These are phyloP conservation scores for Odontocolon sp. DNA, from an alignment of 2,888 invertebrate genomes.

Conservation along the genomic window DNA sequence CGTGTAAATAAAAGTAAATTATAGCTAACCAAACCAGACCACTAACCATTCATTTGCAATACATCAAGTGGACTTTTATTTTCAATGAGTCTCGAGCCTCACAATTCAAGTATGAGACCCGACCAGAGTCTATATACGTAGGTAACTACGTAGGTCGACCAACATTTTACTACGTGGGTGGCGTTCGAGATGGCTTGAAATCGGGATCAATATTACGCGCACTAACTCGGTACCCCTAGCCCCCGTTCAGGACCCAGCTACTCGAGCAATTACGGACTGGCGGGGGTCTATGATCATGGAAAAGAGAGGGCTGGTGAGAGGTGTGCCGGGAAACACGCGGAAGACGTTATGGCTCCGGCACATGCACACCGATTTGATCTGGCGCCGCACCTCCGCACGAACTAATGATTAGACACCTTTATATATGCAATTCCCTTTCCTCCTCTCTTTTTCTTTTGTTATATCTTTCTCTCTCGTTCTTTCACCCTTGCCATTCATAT, in stretches of 20 bases:
- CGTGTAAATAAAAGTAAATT: no score
- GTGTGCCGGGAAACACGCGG: conserved; percentile 69
- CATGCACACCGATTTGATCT: conserved; percentile 77
- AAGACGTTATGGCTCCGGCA: conserved; percentile 74
- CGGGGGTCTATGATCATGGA: conserved; percentile 65
- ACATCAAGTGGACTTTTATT: not conserved
- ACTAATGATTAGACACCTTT: conserved; percentile 78
- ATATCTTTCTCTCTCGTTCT: conserved; percentile 35
- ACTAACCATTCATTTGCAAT: not conserved
- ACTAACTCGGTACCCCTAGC: conserved; percentile 2
- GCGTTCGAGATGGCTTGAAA: conserved; percentile 37
- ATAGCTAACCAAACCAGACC: not conserved
- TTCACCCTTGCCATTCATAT: conserved; percentile 42
- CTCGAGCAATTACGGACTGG: conserved; percentile 65
- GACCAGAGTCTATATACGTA: not conserved
- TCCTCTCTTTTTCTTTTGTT: conserved; percentile 52
- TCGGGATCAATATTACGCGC: conserved; percentile 52
- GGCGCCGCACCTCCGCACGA: conserved; percentile 76
- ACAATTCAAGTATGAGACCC: not conserved
- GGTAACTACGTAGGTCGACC: not conserved
- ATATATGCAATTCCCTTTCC: conserved; percentile 68
- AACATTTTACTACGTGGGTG: conserved; percentile 6
- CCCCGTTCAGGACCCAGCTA: conserved; percentile 25
- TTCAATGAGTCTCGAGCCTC: not conserved
- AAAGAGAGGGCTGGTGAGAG: conserved; percentile 58